Conservation (phyloP, 2,113 vertebrate species). For the Paradoxurus hermaphroditus region DNA sequence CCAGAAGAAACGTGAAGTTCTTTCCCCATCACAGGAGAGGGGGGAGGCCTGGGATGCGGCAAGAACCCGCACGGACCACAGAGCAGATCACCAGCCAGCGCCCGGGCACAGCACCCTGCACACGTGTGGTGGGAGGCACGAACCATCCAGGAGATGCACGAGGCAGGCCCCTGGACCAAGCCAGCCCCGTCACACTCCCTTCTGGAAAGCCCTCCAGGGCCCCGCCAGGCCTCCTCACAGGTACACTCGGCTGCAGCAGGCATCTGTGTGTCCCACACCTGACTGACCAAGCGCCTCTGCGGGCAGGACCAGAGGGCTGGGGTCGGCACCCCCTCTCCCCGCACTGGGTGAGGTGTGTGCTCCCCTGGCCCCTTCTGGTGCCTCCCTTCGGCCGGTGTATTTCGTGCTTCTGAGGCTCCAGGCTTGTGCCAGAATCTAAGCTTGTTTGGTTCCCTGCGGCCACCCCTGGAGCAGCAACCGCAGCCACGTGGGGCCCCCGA, state of each 20-base stretch:
- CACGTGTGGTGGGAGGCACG: neutral
- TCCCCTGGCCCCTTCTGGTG: neutral
- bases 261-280: neutral
- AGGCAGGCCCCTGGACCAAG: neutral
- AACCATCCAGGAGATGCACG: neutral
- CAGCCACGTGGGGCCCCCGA: neutral
- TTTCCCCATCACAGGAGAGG: neutral
- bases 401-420: neutral
- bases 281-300: neutral
- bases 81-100: neutral
- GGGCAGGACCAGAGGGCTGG: neutral
- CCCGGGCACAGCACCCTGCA: neutral
- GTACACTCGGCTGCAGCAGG: neutral
- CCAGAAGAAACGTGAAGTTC: neutral
- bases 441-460: neutral
- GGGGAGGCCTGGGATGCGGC: neutral
- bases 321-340: neutral
- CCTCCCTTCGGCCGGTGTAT: neutral
- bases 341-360: fast-evolving
- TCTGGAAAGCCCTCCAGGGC: neutral
- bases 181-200: neutral
- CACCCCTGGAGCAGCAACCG: neutral
- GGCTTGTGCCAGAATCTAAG: neutral
- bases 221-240: neutral
- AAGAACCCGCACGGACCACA: neutral